Evolutionary conservation across 2,113 vertebrate genomes (phyloP).

Genomic region (Microtus oregoni): DNA sequence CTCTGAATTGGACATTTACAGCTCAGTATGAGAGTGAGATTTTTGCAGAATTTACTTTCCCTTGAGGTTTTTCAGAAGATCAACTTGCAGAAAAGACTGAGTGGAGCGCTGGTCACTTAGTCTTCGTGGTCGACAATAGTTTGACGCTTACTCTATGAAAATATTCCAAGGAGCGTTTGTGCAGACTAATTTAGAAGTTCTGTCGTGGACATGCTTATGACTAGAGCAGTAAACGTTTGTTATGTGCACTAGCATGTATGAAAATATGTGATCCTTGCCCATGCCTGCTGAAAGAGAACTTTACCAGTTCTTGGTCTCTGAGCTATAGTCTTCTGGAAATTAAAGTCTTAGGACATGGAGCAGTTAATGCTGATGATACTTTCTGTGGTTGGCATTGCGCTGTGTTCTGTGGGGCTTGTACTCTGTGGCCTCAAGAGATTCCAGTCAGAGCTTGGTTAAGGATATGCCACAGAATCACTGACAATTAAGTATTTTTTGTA

Average conservation of each 20-base stretch:
- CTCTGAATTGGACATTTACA: constrained; percentile 74
- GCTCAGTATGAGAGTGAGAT: constrained; percentile 33
- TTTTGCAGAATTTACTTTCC: constrained; percentile 64
- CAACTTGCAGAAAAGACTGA: constrained; percentile 10
- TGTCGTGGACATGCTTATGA: constrained; percentile 68
- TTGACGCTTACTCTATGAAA: constrained; percentile 52
- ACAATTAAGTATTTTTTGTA: constrained; percentile 64
- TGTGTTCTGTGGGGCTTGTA: constrained; percentile 69
- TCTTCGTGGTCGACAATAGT: not conserved
- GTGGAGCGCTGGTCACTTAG: constrained; percentile 44
- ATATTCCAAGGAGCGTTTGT: constrained; percentile 46
- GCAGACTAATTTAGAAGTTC: constrained; percentile 37
- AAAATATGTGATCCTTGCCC: constrained; percentile 85
- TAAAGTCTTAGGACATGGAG: constrained; percentile 84
- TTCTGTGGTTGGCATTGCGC: constrained; percentile 72
- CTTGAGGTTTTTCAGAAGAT: constrained; percentile 31
- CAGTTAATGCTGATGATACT: constrained; percentile 80
- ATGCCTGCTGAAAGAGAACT: constrained; percentile 83
- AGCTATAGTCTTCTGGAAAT: constrained; percentile 80
- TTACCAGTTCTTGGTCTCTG: constrained; percentile 71
- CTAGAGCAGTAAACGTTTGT: constrained; percentile 75
- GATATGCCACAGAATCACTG: constrained; percentile 43
- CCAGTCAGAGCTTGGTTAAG: constrained; percentile 69
- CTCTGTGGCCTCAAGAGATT: constrained; percentile 60
- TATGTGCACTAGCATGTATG: constrained; percentile 82